Conservation (phyloP, 2,797 vertebrate genomes). For the Leuciscus waleckii region DNA sequence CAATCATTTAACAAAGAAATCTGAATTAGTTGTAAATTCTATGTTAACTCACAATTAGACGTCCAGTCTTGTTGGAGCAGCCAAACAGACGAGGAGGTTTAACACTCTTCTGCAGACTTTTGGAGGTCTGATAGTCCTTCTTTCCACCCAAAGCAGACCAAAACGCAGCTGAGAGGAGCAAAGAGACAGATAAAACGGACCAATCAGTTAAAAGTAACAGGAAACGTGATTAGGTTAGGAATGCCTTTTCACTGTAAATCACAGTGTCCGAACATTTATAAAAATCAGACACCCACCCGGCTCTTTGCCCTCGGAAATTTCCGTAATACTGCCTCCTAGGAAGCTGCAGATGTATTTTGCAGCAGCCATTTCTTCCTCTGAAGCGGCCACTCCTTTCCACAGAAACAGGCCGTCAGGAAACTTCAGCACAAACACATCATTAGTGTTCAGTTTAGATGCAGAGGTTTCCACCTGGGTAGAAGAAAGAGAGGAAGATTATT, state of each 20-base stretch:
- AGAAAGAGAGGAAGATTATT: not conserved
- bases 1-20: not conserved
- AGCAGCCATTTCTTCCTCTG: slow-evolving; percentile 68
- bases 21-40: not conserved
- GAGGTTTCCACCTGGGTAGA: slow-evolving; percentile 67
- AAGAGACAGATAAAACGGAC: not conserved
- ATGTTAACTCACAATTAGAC: slow-evolving; percentile 72
- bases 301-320: slow-evolving; percentile 74
- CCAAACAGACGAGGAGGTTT: slow-evolving; percentile 75
- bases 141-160: slow-evolving; percentile 80
- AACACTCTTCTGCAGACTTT: slow-evolving; percentile 62
- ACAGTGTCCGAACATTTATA: not conserved
- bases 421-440: slow-evolving; percentile 81
- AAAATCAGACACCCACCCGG: slow-evolving; percentile 65
- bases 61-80: slow-evolving; percentile 81
- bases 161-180: slow-evolving; percentile 67
- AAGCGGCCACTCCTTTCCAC: slow-evolving; percentile 76
- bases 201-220: not conserved
- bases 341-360: slow-evolving; percentile 68
- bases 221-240: not conserved
- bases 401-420: slow-evolving; percentile 51
- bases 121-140: slow-evolving; percentile 76
- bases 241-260: not conserved
- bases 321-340: slow-evolving; percentile 67
- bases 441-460: slow-evolving; percentile 77